Base-by-base conservation (phyloP, 2,113 vertebrate species). In the Pao palembangensis region DNA sequence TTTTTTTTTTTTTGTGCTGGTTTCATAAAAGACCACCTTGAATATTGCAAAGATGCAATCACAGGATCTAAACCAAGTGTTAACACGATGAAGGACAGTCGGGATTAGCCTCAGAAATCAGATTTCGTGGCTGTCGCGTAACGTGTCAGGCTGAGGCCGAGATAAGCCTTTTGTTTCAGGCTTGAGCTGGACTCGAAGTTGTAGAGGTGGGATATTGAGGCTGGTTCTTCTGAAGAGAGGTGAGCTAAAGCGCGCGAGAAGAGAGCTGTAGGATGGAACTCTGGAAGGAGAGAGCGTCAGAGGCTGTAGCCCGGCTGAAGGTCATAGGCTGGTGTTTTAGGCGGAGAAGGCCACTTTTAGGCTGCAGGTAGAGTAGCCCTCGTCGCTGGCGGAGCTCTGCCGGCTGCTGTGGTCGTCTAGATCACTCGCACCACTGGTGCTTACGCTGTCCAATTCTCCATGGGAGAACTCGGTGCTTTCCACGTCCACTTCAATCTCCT, bases 391-490 rank as follows among this genome's bases (percentile, higher is more conserved):
- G 76, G 91, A 85, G 90, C 95, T 96, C 91, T 96, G 95, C 89
- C 93, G 91, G 90, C 95, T 98, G 93, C 94, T 98, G 90, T 94
- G 95, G 92, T 98, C 95, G 59, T 98, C 95, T 88, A 97, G 92
- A 92, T 98, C 95, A 82, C 95, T 97, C 79, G 92, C 91, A 88
- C 95, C 94, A 90, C 92, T 93, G 90, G 91, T 95, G 84, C 95
- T 95, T 79, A 94, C 91, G 89, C 90, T 95, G 93, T 96, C 94
- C 92, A 94, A 91, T 88, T 98, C 95, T 94, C 94, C 93, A 92
- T 94, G 93, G 93, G 94, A 98, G 94, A 98, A 97, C 88, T 96
- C 94, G 84, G 94, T 97, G 93, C 94, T 96, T 93, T 97, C 95
- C 78, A 98, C 94, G 0, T 98, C 95, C 71, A 98, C 94, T 91